Conservation (phyloP, 2,113 vertebrate genomes). For the Archocentrus centrarchus region DNA sequence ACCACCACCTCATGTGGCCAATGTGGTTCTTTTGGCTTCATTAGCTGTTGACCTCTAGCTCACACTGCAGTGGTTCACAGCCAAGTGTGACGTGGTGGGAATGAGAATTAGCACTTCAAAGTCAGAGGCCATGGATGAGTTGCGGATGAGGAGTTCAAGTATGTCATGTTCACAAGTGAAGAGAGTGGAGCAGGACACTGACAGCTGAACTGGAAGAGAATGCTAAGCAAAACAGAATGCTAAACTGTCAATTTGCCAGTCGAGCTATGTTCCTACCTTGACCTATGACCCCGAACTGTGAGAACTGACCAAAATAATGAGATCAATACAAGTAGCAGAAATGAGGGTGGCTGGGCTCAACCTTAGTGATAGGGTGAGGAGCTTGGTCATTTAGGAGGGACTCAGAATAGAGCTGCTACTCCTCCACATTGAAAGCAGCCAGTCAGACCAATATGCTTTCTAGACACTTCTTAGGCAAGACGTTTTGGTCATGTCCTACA, state of each 20-base stretch:
- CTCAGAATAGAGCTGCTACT: not conserved
- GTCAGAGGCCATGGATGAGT: not conserved
- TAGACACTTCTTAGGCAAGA: not conserved
- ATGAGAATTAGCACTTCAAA: not conserved
- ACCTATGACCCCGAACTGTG: not conserved
- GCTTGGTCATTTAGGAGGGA: not conserved
- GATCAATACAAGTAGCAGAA: not conserved
- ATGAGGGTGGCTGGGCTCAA: not conserved
- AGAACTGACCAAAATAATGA: not conserved
- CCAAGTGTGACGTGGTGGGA: not conserved
- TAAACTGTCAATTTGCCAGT: not conserved
- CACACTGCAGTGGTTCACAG: not conserved
- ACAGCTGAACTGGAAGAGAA: not conserved
- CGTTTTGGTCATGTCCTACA: no score
- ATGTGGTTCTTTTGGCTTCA: not conserved
- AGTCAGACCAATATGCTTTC: not conserved
- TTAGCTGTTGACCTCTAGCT: not conserved
- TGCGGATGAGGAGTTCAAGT: not conserved
- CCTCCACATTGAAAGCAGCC: not conserved
- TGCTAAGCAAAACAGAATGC: not conserved
- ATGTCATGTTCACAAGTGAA: not conserved
- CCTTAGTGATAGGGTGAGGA: not conserved
- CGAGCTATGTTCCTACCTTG: not conserved
- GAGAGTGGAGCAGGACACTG: not conserved
- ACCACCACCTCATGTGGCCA: no score